phyloP scores from a whole-genome alignment of 1,140 invertebrate genomes.

The Temnothorax longispinosus region DNA sequence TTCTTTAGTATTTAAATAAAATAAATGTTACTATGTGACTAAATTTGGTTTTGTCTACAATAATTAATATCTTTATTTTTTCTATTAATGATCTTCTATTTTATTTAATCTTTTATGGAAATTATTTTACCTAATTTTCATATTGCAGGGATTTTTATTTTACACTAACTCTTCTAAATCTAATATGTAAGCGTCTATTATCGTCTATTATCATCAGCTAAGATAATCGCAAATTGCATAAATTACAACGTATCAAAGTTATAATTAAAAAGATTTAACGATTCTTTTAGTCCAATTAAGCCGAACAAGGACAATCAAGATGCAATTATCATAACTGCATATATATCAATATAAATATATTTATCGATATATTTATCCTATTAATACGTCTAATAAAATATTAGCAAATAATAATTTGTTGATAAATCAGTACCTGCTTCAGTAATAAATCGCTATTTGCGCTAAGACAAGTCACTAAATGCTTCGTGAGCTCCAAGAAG shows the following conservation, averaged over 20 bases:
- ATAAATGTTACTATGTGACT: neutral
- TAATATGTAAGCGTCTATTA: slow-evolving; percentile 11
- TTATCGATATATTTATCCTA: slow-evolving; percentile 4
- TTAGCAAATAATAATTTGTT: slow-evolving; percentile 17
- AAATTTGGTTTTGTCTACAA: neutral
- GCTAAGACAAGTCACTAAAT: slow-evolving; percentile 97
- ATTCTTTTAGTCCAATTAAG: slow-evolving; percentile 1
- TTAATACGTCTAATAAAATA: neutral
- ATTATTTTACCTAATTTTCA: slow-evolving; percentile 24
- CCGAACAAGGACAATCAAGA: neutral
- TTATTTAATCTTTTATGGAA: neutral
- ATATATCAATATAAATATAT: neutral
- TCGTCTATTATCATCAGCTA: neutral
- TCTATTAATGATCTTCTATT: slow-evolving; percentile 21
- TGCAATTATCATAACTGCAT: slow-evolving; percentile 44
- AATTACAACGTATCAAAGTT: neutral
- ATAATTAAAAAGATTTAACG: neutral
- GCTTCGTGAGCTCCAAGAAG: slow-evolving; percentile 98
- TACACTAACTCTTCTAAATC: slow-evolving; percentile 24
- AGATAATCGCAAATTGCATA: slow-evolving; percentile 46
- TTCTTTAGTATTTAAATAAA: slow-evolving; percentile 19
- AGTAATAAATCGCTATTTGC: slow-evolving; percentile 97
- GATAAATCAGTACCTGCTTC: slow-evolving; percentile 92
- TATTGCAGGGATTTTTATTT: neutral
- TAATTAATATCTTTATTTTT: neutral